Evolutionary conservation across 2,888 invertebrate species (phyloP), one percentile per base, ranked within the genome.

Genomic region (Leucozona laternaria): DNA sequence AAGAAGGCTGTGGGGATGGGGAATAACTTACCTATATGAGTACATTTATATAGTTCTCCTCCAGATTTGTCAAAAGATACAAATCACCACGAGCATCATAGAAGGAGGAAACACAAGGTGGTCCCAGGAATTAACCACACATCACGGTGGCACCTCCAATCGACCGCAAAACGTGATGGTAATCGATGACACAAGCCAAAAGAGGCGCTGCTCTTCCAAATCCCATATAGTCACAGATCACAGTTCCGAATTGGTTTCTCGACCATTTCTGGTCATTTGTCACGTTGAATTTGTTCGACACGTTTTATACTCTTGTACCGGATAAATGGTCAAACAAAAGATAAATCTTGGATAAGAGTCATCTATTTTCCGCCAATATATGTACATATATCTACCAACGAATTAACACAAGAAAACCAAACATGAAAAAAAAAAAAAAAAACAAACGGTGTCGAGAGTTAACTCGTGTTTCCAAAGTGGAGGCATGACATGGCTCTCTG

Each of bases 161-260:
- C 78, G 86, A 82, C 86, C 86, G 40, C 86, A 82, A 86, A 86
- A 79, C 85, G 78, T 86, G 85, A 86, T 82, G 71, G 78, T 75
- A 71, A 86, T 86, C 79, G 73, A 71, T 86, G 82, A 82, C 78
- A 68, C 22, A 68, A 25, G 72, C 31, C 31, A 31, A n/a, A n/a
- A 31, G 17, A 45, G 31, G 60, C 50, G 50, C 48, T 22, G 4
- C 45, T n/a, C 45, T n/a, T 20, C 22, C 17, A 37, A 48, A 15
- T 25, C 25, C 15, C n/a, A 0, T 34, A 73, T 34, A 73, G 77
- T 64, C 86, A 64, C 58, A 70, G 70, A n/a, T 82, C 4, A 17
- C 31, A 17, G n/a, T 62, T 82, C 48, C 71, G 75, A 76, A 64
- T 79, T 72, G 84, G 71, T 37, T 80, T 76, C 43, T 72, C 31